A percentile compares a stretch with the other conserved stretches of the same genome.
phyloP scores from a whole-genome alignment of 2,113 vertebrate genomes.

The Carassius gibelio region DNA sequence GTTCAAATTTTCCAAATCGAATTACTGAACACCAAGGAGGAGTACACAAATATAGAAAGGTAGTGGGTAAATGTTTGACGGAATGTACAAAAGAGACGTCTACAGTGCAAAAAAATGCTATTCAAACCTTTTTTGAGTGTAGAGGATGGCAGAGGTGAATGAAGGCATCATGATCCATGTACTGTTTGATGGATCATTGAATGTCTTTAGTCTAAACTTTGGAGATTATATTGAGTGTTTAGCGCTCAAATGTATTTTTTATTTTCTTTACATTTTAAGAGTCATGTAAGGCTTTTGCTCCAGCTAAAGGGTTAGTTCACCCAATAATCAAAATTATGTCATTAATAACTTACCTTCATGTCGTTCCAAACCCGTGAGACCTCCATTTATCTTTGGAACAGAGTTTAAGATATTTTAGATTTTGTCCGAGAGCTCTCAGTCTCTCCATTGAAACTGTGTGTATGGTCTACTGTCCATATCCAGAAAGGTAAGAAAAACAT shows the following conservation, averaged over 20 bases:
- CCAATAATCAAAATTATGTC: too few relatives aligned
- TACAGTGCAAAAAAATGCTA: not conserved
- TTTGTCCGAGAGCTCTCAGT: too few relatives aligned
- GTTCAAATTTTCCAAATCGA: not conserved
- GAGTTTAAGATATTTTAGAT: too few relatives aligned
- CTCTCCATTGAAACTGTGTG: too few relatives aligned
- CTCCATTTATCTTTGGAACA: too few relatives aligned
- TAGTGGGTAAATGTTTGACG: not conserved
- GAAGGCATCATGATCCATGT: not conserved
- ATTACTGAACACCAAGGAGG: not conserved
- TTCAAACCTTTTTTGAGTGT: not conserved
- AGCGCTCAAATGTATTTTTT: too few relatives aligned
- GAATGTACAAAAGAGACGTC: not conserved
- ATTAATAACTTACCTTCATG: too few relatives aligned
- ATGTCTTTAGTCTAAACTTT: not conserved
- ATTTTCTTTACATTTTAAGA: not conserved
- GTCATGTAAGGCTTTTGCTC: not conserved
- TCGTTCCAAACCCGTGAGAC: too few relatives aligned
- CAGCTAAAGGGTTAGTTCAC: not conserved
- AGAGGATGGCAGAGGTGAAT: not conserved
- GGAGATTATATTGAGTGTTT: not conserved
- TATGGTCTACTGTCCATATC: too few relatives aligned
- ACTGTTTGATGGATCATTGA: not conserved
- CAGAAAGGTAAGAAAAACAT: too few relatives aligned
- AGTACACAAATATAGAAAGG: not conserved